A percentile compares a stretch with the other conserved stretches of the same genome.
phyloP scores from a whole-genome alignment of 1,140 invertebrate species.

The Formica exsecta region DNA sequence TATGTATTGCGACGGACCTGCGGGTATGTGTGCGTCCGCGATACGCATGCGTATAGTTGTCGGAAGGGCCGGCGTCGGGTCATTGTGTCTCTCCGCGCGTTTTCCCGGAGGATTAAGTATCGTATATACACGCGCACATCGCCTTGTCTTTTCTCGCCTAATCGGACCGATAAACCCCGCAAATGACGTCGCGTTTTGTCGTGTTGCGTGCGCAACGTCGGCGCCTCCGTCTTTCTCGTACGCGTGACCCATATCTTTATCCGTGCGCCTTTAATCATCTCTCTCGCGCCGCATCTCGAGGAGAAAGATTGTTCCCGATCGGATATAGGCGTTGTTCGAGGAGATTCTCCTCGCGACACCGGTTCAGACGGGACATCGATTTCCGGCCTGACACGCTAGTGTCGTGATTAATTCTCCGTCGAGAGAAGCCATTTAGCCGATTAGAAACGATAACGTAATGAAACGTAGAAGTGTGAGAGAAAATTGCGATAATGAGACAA shows the following conservation, averaged over 20 bases:
- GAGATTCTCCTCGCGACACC: background rate
- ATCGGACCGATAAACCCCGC: constrained; percentile 40
- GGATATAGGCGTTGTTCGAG: background rate
- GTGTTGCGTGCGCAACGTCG: background rate
- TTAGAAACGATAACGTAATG: background rate
- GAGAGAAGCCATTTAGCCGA: constrained; percentile 1
- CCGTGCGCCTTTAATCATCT: background rate
- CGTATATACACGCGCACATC: background rate
- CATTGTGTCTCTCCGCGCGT: constrained; percentile 44
- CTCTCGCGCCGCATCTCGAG: background rate
- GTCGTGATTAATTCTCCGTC: background rate
- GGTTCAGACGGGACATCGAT: background rate
- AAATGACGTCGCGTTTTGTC: background rate
- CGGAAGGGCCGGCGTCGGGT: constrained; percentile 44
- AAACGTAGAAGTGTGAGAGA: background rate
- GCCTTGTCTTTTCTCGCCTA: constrained; percentile 7
- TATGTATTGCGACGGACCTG: background rate
- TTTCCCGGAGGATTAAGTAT: constrained; percentile 16
- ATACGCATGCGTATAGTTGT: constrained; percentile 45
- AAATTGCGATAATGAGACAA: background rate
- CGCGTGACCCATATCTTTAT: constrained; percentile 22
- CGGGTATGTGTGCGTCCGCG: background rate
- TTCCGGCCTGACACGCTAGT: background rate
- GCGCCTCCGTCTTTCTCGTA: constrained; percentile 10
- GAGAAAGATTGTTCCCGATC: background rate